Evolutionary conservation across 2,113 vertebrate genomes (phyloP).

Genomic region (Ophthalmolycus amberensis): DNA sequence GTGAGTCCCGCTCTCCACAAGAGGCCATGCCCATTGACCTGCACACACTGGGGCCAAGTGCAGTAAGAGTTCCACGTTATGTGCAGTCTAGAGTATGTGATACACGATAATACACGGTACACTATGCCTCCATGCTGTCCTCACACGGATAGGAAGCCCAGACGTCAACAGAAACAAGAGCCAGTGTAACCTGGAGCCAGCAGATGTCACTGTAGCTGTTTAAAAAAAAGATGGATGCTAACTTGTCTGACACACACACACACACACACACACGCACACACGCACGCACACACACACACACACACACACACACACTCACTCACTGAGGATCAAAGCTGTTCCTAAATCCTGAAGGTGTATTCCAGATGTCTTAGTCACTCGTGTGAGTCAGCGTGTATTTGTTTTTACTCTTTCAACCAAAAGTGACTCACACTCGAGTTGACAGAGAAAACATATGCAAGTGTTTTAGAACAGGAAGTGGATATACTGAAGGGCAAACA

Average conservation of each 20-base stretch:
- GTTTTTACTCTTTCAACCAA: conserved; percentile 61
- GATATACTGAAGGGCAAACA: conserved; percentile 52
- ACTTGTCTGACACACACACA: background rate
- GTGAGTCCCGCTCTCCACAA: background rate
- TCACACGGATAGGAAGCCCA: too few species aligned
- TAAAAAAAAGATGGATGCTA: conserved; percentile 11
- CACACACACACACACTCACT: conserved; percentile 31
- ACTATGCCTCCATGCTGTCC: background rate
- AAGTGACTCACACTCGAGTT: conserved; percentile 72
- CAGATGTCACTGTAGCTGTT: conserved; percentile 69
- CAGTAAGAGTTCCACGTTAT: background rate
- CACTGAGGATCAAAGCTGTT: conserved; percentile 44
- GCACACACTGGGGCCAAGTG: background rate
- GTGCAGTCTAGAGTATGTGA: too few species aligned
- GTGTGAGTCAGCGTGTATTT: conserved; percentile 74
- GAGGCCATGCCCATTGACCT: background rate
- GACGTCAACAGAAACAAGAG: background rate
- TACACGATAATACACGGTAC: too few species aligned
- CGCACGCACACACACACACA: conserved; percentile 26
- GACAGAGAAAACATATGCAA: conserved; percentile 64
- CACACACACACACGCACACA: conserved; percentile 23
- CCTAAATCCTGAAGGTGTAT: conserved; percentile 72
- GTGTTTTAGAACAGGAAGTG: conserved; percentile 74
- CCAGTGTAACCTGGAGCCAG: conserved; percentile 52
- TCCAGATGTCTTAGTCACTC: conserved; percentile 78